Base-by-base conservation (phyloP, 2,888 invertebrate genomes). In the Cinara cedri region DNA sequence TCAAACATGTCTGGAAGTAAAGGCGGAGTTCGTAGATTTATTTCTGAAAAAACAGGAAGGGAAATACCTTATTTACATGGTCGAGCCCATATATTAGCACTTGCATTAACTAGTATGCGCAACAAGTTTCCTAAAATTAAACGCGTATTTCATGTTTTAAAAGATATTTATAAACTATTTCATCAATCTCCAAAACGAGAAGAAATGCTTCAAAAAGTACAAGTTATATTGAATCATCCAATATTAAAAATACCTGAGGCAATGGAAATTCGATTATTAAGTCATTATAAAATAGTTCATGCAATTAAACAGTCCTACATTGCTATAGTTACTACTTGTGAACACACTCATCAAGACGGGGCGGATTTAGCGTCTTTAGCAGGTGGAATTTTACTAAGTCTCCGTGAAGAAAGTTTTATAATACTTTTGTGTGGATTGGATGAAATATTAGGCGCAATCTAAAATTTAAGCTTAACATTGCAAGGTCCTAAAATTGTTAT, bases 81-180 rank as follows among this genome's bases (percentile, higher is more conserved):
- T 16, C 55, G 71, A 44, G 71, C 21, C 1, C 55, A 71, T 13
- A 1, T 71, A 55, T 55, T 71, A 71, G 55, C 71, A 71, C 57
- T 71, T 55, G 24, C 57, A 71, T 8, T 44, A 44, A 71, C 71
- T 44, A 71, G 55, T 55, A 55, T 71, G 34, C 54, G 70, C 4
- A 70, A 70, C 4, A 70, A 70, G 55, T 70, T 70, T 70, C 34
- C 70, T 0, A 70, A 70, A 70, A 55, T 54, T 70, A 70, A 70
- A 70, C 54, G 70, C 3, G 42, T 70, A 19, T 70, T 70, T 19
- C 55, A 70, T 55, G 70, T 70, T 0, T 55, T 55, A 13, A 70
- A 70, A 70, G 42, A 70, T 54, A 70, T 70, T 70, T 54, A 70
- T 11, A 70, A 70, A 70, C 4, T 70, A 19, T 70, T 70, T 70